Conservation (phyloP, 2,113 vertebrate genomes). For the Pteruthius melanotis region DNA sequence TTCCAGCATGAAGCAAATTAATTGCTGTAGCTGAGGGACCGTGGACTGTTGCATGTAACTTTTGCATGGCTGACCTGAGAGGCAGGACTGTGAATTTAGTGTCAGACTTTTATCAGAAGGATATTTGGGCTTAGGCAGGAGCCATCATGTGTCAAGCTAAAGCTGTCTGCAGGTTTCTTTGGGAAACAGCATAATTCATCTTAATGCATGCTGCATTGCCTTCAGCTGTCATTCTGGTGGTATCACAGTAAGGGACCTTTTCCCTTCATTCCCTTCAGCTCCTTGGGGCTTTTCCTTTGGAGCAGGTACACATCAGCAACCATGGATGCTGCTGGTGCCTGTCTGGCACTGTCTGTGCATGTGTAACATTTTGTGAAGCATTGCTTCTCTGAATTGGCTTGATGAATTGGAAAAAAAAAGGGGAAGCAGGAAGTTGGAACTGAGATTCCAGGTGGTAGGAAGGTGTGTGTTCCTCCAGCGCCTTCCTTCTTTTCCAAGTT, state of each 20-base stretch:
- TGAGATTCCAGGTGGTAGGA: background rate
- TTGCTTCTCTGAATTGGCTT: background rate
- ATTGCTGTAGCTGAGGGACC: background rate
- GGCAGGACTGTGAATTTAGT: background rate
- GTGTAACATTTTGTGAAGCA: background rate
- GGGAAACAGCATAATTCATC: background rate
- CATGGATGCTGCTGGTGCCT: rapidly evolving
- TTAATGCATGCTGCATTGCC: background rate
- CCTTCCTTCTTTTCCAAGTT: background rate
- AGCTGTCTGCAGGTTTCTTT: background rate
- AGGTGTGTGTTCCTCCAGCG: background rate
- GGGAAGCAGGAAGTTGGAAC: background rate
- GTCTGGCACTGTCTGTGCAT: background rate
- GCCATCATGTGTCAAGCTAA: rapidly evolving
- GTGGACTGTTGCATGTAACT: background rate
- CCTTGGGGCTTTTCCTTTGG: background rate
- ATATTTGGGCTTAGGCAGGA: background rate
- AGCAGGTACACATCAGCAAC: background rate
- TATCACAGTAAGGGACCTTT: background rate
- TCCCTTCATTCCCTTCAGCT: background rate
- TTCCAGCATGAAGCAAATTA: background rate
- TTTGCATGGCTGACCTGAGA: background rate
- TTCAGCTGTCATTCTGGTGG: background rate
- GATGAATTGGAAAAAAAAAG: background rate
- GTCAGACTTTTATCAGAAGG: background rate